phyloP scores from a whole-genome alignment of 2,888 invertebrate species.

The Sisyra nigra region DNA sequence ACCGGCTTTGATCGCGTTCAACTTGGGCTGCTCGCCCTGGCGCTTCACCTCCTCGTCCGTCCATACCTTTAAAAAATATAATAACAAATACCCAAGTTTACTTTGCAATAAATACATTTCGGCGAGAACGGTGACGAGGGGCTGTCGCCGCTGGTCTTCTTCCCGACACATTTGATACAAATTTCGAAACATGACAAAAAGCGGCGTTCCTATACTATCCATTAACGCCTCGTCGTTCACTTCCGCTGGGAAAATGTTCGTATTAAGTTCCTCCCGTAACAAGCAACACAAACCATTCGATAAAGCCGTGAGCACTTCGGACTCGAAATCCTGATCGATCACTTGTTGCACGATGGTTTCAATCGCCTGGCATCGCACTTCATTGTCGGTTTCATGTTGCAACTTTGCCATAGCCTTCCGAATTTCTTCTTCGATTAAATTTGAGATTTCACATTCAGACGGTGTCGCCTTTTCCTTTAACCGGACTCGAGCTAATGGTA shows the following conservation, averaged over 20 bases:
- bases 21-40: slow-evolving; percentile 27
- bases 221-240: slow-evolving; percentile 45
- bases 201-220: slow-evolving; percentile 57
- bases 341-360: slow-evolving; percentile 44
- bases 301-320: slow-evolving; percentile 37
- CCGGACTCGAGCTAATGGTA: slow-evolving; percentile 61
- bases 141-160: slow-evolving; percentile 61
- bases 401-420: slow-evolving; percentile 36
- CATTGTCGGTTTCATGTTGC: slow-evolving; percentile 38
- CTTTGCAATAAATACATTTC: slow-evolving; percentile 61
- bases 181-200: slow-evolving; percentile 79
- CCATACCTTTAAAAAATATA: slow-evolving; percentile 81
- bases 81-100: slow-evolving; percentile 66
- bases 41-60: slow-evolving; percentile 33
- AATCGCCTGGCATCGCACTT: slow-evolving; percentile 44
- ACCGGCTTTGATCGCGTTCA: slow-evolving; percentile 57
- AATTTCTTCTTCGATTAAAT: slow-evolving; percentile 36
- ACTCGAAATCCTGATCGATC: slow-evolving; percentile 41
- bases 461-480: slow-evolving; percentile 34
- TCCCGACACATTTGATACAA: slow-evolving; percentile 51
- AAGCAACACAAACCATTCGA: slow-evolving; percentile 41
- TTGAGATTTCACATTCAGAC: slow-evolving; percentile 26
- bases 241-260: slow-evolving; percentile 31
- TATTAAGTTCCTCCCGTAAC: slow-evolving; percentile 28
- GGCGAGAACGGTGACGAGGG: slow-evolving; percentile 60